Base-by-base conservation (phyloP, 2,888 invertebrate genomes). In the Chalcis sispes region DNA sequence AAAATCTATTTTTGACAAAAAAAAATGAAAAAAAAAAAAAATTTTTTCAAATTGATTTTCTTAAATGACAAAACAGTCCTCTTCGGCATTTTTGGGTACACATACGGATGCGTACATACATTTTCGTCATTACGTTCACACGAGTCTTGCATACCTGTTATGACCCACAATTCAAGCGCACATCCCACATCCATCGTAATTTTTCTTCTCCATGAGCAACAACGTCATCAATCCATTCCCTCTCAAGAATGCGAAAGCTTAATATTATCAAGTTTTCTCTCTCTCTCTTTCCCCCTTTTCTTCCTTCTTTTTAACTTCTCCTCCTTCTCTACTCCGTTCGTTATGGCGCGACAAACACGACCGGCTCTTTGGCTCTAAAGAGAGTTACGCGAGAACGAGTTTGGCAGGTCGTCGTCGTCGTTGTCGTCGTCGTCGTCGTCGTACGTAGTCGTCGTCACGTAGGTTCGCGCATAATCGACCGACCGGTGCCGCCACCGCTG, bases 371-470 rank as follows among this genome's bases (percentile, higher is more conserved):
- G 32, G 48, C 72, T 46, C 66, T 52, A 46, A 69, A 48, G 79
- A 50, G 79, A 78, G 79, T 82, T 81, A 81, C 77, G 82, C 80
- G 80, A 82, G 82, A 85, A 85, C 85, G 81, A 85, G 85, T 85
- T 85, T 84, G 83, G 83, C 85, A 81, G 82, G 81, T 83, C 80
- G 79, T 67, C 62, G 40, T 36, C n/a, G 61, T 46, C 80, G 69
- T n/a, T n/a, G n/a, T n/a, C n/a, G n/a, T n/a, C n/a, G n/a, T n/a
- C n/a, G n/a, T n/a, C n/a, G n/a, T n/a, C n/a, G n/a, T n/a, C n/a
- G n/a, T n/a, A n/a, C n/a, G n/a, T n/a, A 74, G n/a, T n/a, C n/a
- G n/a, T n/a, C n/a, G n/a, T n/a, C n/a, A n/a, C 32, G 32, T 8
- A 32, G 32, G 32, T 32, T 76, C 71, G 64, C 70, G 64, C 65